A percentile compares a stretch with the other conserved stretches of the same genome.
phyloP scores from a whole-genome alignment of 1,140 invertebrate species.

The Metopolophium dirhodum region DNA sequence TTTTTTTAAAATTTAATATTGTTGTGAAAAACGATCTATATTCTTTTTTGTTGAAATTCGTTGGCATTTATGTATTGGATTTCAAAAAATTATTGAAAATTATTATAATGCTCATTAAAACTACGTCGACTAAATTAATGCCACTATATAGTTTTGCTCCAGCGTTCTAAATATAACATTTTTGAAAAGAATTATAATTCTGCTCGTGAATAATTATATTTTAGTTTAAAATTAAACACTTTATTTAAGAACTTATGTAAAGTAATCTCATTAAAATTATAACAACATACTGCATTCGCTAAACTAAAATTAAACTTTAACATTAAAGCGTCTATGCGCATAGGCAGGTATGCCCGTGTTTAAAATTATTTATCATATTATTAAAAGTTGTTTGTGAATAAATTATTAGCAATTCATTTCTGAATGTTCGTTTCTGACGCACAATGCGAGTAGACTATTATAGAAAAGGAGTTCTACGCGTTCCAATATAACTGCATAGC shows the following conservation, averaged over 20 bases:
- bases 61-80: neutral
- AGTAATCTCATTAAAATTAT: constrained; percentile 37
- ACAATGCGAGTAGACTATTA: neutral
- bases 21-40: too few species aligned
- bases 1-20: too few species aligned
- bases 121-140: neutral
- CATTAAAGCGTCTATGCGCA: neutral
- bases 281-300: neutral
- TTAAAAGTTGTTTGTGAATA: neutral
- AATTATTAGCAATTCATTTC: neutral
- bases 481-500: neutral
- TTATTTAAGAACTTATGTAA: constrained; percentile 31
- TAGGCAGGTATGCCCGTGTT: neutral
- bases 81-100: neutral
- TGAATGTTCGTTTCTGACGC: neutral
- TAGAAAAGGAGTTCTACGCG: neutral
- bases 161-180: neutral
- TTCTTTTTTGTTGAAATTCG: neutral
- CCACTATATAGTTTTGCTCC: neutral
- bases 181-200: neutral
- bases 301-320: constrained; percentile 7
- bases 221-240: constrained; percentile 27
- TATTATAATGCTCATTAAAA: neutral
- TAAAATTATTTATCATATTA: neutral
- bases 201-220: neutral